A percentile compares a stretch with the other conserved stretches of the same genome.
Evolutionary conservation across 2,888 invertebrate species (phyloP).

Genomic region (Drosophila suboccidentalis): DNA sequence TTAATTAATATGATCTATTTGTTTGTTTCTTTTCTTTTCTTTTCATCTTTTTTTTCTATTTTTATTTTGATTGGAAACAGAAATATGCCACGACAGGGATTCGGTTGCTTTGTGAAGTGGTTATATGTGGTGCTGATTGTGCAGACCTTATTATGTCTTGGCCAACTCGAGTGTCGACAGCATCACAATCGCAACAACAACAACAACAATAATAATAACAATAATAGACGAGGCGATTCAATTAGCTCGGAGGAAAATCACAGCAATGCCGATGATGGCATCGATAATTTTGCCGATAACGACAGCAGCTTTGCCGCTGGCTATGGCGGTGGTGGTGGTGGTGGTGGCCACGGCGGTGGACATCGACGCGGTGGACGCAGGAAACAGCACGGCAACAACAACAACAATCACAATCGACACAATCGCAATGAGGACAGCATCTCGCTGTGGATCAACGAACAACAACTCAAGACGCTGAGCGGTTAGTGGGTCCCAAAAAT

Average conservation of each 20-base stretch:
- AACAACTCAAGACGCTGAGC: constrained; percentile 96
- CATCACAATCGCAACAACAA: constrained; percentile 64
- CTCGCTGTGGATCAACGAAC: constrained; percentile 95
- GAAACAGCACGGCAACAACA: constrained; percentile 54
- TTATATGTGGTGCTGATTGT: constrained; percentile 73
- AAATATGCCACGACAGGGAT: constrained; percentile 71
- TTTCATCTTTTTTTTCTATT: background rate
- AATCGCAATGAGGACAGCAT: constrained; percentile 86
- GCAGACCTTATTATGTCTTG: constrained; percentile 68
- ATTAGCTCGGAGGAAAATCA: constrained; percentile 68
- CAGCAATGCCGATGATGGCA: constrained; percentile 40
- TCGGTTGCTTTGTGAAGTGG: constrained; percentile 73
- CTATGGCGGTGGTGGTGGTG: too few relatives aligned
- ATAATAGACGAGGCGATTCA: constrained; percentile 56
- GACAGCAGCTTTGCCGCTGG: constrained; percentile 38
- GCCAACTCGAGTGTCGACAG: constrained; percentile 72
- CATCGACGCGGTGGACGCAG: constrained; percentile 55
- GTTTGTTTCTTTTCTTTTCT: constrained; percentile 12
- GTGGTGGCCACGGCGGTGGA: background rate
- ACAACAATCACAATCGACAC: constrained; percentile 68
- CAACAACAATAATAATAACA: constrained; percentile 52
- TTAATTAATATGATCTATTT: constrained; percentile 26
- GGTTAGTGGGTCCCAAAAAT: constrained; percentile 87
- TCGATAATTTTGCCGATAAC: constrained; percentile 59
- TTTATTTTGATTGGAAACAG: constrained; percentile 15